phyloP scores from a whole-genome alignment of 2,888 invertebrate species.

The Steinernema hermaphroditum region DNA sequence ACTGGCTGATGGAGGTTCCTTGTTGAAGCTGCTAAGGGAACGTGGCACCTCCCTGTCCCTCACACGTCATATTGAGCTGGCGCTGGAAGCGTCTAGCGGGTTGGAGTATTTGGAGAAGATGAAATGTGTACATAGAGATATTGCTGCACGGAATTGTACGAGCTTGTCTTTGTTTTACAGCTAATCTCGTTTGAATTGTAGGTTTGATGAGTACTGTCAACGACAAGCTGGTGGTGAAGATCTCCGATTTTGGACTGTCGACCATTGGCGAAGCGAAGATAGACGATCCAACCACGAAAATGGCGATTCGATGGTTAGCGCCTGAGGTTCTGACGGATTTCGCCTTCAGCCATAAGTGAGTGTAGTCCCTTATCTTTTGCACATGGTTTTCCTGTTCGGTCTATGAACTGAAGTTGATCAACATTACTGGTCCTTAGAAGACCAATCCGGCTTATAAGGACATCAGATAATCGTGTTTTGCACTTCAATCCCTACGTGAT shows the following conservation, averaged over 20 bases:
- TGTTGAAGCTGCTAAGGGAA: neutral
- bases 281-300: neutral
- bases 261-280: neutral
- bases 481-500: too few relatives aligned
- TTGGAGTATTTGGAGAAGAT: constrained; percentile 25
- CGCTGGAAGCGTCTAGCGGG: constrained; percentile 14
- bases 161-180: too few relatives aligned
- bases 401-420: too few relatives aligned
- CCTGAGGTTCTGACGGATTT: constrained; percentile 18
- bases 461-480: too few relatives aligned
- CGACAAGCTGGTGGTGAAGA: constrained; percentile 16
- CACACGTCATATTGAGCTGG: neutral
- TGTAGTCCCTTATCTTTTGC: too few relatives aligned
- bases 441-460: too few relatives aligned
- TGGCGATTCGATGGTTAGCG: constrained; percentile 19
- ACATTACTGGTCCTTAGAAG: too few relatives aligned
- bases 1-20: neutral
- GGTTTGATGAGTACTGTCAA: neutral
- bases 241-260: constrained; percentile 26
- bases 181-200: neutral
- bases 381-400: too few relatives aligned
- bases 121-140: constrained; percentile 22
- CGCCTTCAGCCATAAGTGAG: neutral
- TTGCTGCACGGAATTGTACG: constrained; percentile 24
- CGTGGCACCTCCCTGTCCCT: neutral